Evolutionary conservation across 1,140 invertebrate species (phyloP), one percentile per base, ranked within the genome.

Genomic region (Lethocerus indicus): DNA sequence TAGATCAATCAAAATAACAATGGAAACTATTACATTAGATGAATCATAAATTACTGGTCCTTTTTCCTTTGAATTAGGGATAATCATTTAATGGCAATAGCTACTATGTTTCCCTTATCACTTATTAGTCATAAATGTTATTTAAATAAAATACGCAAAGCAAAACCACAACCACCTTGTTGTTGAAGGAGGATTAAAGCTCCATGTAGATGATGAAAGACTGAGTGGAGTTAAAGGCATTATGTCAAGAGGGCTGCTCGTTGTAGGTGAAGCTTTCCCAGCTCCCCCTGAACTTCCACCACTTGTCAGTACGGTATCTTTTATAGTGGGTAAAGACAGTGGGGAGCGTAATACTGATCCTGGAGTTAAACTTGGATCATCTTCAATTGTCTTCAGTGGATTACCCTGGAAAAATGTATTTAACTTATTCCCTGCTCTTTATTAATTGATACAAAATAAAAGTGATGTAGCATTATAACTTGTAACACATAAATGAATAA

Each of bases 361-460:
- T 21, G 93, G 92, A 50, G 92, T 96, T 62, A 97, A 87, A 59
- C 83, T 90, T 46, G 92, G 93, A 71, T 97, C 93, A 68, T 97
- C 92, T 70, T 96, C 92, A 55, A 94, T 88, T 61, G 76, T 91
- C 68, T 95, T 95, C 68, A 91, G 84, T 71, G 88, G 83, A 60
- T 82, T 81, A 61, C 87, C 88, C 78, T 87, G 65, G 58, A 64
- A 12, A 16, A 16, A 16, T 9, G 21, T 40, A 24, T 12, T 24
- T 42, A 42, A 32, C 9, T 32, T 32, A n/a, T 32, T 9, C 9
- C n/a, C 29, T 32, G n/a, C n/a, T n/a, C n/a, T n/a, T n/a, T n/a
- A n/a, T n/a, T n/a, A n/a, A n/a, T n/a, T n/a, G n/a, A n/a, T n/a
- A n/a, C n/a, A n/a, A n/a, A n/a, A n/a, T n/a, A n/a, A n/a, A n/a